Conservation (phyloP, 2,113 vertebrate genomes). For the Cranoglanis bouderius region DNA sequence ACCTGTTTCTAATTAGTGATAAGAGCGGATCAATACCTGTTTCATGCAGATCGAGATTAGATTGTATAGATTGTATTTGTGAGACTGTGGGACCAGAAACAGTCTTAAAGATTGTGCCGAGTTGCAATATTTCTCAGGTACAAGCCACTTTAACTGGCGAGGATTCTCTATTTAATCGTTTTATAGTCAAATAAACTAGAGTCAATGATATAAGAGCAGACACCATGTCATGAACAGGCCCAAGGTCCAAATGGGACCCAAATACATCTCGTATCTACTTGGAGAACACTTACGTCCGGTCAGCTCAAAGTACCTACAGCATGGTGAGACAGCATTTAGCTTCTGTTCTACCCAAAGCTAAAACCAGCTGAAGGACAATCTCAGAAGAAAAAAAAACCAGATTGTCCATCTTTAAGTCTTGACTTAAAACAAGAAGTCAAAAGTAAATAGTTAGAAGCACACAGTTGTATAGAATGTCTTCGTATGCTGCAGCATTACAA, state of each 20-base stretch:
- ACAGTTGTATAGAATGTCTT: neutral
- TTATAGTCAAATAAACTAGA: neutral
- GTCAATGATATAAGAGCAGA: neutral
- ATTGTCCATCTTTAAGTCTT: neutral
- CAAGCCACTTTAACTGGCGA: neutral
- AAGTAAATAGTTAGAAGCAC: neutral
- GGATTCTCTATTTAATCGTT: neutral
- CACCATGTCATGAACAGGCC: neutral
- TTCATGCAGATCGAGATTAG: constrained; percentile 62
- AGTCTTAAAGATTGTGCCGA: neutral
- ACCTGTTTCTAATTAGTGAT: constrained; percentile 54
- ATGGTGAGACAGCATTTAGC: neutral
- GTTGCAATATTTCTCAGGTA: neutral
- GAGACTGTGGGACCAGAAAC: neutral
- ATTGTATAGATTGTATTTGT: constrained; percentile 34
- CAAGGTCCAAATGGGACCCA: neutral
- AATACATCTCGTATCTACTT: neutral
- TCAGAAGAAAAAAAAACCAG: neutral
- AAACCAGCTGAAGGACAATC: neutral
- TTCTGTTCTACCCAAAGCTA: neutral
- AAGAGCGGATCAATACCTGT: constrained; percentile 54
- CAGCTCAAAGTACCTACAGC: neutral
- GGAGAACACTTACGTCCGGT: neutral
- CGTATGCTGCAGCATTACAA: neutral
- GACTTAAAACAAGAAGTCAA: neutral